Evolutionary conservation across 1,140 invertebrate genomes (phyloP).

Genomic region (Cherax quadricarinatus): DNA sequence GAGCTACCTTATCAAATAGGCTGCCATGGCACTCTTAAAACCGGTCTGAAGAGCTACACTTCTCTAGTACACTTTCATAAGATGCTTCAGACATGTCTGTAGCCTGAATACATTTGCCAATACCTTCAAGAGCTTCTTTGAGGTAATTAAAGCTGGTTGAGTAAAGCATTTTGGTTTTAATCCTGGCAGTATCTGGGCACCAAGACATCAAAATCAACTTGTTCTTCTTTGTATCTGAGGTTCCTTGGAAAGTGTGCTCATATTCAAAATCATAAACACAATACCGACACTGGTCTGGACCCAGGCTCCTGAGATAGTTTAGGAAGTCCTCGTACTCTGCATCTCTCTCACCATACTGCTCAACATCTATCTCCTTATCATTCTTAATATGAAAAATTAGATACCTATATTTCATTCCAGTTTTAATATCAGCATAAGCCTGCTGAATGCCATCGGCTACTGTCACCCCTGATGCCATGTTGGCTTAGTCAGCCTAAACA

Average conservation of each 20-base stretch:
- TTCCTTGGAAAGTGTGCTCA: constrained; percentile 95
- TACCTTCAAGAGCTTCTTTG: constrained; percentile 95
- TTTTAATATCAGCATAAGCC: constrained; percentile 97
- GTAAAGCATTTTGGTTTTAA: constrained; percentile 99
- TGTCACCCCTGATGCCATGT: constrained; percentile 93
- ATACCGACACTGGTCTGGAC: constrained; percentile 93
- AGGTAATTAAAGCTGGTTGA: constrained; percentile 97
- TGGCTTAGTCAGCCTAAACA: not conserved
- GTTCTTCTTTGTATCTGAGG: constrained; percentile 89
- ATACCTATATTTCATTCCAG: constrained; percentile 97
- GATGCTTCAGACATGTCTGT: constrained; percentile 94
- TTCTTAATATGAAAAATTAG: constrained; percentile 96
- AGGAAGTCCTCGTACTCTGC: constrained; percentile 93
- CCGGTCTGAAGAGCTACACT: constrained; percentile 93
- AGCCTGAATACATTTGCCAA: constrained; percentile 96
- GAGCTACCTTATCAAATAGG: not conserved
- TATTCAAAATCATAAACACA: constrained; percentile 97
- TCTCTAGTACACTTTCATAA: constrained; percentile 93
- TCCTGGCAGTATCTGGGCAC: constrained; percentile 97
- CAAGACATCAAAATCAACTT: constrained; percentile 97
- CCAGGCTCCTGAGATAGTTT: constrained; percentile 91
- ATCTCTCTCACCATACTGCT: constrained; percentile 82
- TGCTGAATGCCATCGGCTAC: constrained; percentile 96
- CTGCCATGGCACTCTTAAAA: constrained; percentile 81
- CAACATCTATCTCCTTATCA: constrained; percentile 79